Evolutionary conservation across 2,797 vertebrate genomes (phyloP).

Genomic region (Sebastes itinus): DNA sequence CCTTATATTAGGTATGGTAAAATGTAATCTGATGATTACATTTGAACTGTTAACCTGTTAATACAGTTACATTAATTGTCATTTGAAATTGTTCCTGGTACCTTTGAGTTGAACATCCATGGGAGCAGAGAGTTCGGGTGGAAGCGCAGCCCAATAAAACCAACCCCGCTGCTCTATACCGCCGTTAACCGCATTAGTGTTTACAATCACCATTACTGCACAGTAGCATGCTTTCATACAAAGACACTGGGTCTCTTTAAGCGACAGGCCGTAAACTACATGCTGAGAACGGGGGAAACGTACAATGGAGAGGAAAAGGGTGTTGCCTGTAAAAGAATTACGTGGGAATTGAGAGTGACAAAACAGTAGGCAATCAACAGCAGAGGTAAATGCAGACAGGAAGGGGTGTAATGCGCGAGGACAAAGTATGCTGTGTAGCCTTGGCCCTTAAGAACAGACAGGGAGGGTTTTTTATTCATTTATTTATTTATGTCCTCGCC

Average conservation of each 20-base stretch:
- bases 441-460: constrained; percentile 12
- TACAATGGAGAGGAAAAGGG: constrained; percentile 74
- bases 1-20: not conserved
- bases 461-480: constrained; percentile 10
- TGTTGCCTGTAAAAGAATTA: constrained; percentile 51
- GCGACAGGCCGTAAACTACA: constrained; percentile 21
- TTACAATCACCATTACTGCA: not conserved
- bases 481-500: not conserved
- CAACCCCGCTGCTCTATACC: not conserved
- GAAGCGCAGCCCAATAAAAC: constrained; percentile 10
- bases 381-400: constrained; percentile 56
- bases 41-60: not conserved
- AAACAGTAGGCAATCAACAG: constrained; percentile 55
- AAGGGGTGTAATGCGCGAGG: constrained; percentile 63
- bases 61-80: too few relatives aligned
- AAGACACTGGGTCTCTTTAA: constrained; percentile 33
- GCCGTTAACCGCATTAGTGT: not conserved
- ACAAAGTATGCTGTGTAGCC: constrained; percentile 33
- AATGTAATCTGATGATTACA: not conserved
- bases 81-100: too few relatives aligned
- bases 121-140: not conserved
- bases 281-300: constrained; percentile 59
- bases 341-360: constrained; percentile 49
- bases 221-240: constrained; percentile 17
- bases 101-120: not conserved